Conservation (phyloP, 2,888 invertebrate species). For the Enchytraeus crypticus region DNA sequence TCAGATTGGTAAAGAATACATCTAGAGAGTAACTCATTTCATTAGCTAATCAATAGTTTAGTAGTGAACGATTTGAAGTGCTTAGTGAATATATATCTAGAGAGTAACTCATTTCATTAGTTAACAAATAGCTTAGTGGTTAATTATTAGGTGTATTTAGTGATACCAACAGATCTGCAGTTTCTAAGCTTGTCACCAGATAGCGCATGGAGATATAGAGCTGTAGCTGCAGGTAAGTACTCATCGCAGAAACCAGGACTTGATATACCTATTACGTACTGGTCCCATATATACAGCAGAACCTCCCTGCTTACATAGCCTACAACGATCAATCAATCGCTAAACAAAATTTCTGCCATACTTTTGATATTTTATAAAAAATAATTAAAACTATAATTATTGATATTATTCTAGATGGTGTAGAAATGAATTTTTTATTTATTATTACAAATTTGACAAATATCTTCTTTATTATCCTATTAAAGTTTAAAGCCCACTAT, state of each 20-base stretch:
- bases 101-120: not conserved
- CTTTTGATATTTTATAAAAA: too few relatives aligned
- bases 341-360: too few relatives aligned
- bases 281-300: slow-evolving; percentile 46
- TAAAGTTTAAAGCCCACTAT: too few relatives aligned
- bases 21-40: too few relatives aligned
- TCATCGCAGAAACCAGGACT: slow-evolving; percentile 43
- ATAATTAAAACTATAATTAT: too few relatives aligned
- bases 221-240: slow-evolving; percentile 39
- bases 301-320: slow-evolving; percentile 41
- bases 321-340: slow-evolving; percentile 20
- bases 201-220: slow-evolving; percentile 39
- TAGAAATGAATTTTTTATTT: too few relatives aligned
- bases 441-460: too few relatives aligned
- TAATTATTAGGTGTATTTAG: too few relatives aligned
- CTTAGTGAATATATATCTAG: not conserved
- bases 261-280: slow-evolving; percentile 45
- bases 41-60: not conserved
- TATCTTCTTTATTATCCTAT: too few relatives aligned
- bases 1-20: too few relatives aligned
- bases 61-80: not conserved
- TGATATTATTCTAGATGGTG: too few relatives aligned
- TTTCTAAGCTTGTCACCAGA: slow-evolving; percentile 38
- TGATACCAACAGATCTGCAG: slow-evolving; percentile 34
- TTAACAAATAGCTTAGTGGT: too few relatives aligned